Conservation (phyloP, 2,113 vertebrate genomes). For the Paramormyrops kingsleyae region DNA sequence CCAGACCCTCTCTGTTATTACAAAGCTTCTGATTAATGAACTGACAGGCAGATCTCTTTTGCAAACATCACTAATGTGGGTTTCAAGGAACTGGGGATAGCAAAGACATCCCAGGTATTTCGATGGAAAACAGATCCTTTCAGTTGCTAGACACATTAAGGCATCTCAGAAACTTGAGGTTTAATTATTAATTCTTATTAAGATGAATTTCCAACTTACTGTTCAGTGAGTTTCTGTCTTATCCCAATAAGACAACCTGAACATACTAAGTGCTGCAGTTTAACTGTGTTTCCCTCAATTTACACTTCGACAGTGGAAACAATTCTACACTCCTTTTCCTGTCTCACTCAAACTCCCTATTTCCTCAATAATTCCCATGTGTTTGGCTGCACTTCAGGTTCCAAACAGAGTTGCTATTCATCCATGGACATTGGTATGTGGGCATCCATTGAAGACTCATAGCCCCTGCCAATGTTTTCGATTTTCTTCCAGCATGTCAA, state of each 20-base stretch:
- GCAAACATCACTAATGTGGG: not conserved
- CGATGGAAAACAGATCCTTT: not conserved
- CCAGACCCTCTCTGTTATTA: not conserved
- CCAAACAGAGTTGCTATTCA: not conserved
- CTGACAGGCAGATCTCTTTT: not conserved
- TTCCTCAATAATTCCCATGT: not conserved
- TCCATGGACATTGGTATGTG: not conserved
- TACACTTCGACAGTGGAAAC: not conserved
- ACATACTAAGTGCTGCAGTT: not conserved
- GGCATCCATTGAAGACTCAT: not conserved
- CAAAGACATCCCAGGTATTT: not conserved
- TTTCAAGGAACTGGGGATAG: not conserved
- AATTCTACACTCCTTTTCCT: not conserved
- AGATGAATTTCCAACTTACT: not conserved
- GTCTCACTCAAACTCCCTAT: not conserved
- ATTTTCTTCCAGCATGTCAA: not conserved
- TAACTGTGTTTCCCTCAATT: not conserved
- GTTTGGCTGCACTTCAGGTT: not conserved
- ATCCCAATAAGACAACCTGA: not conserved
- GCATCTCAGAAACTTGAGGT: not conserved
- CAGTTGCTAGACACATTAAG: not conserved
- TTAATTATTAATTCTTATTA: not conserved
- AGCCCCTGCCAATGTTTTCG: not conserved
- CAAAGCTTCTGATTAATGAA: not conserved
- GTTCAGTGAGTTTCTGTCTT: not conserved